Conservation (phyloP, 2,888 invertebrate genomes). For the Drosophila algonquin region DNA sequence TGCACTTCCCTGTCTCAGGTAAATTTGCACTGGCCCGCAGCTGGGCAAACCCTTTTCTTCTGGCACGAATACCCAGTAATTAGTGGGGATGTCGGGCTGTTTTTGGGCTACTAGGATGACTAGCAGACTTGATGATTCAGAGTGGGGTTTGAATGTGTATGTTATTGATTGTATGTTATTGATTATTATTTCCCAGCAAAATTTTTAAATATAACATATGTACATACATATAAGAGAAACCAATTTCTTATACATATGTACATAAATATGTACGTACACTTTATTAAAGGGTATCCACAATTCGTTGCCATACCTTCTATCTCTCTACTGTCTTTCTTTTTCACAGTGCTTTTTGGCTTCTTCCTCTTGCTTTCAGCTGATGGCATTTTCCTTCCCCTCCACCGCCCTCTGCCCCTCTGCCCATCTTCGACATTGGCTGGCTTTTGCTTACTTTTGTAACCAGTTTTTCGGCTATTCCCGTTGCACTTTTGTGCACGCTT, state of each 20-base stretch:
- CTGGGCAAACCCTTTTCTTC: constrained; percentile 46
- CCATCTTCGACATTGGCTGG: background rate
- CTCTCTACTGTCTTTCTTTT: background rate
- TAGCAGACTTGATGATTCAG: background rate
- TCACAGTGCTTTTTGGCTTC: constrained; percentile 26
- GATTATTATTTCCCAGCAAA: background rate
- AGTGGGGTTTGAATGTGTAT: background rate
- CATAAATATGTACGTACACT: background rate
- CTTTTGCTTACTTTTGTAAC: constrained; percentile 65
- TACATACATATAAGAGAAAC: too few relatives aligned
- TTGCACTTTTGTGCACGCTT: constrained; percentile 75
- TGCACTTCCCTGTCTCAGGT: constrained; percentile 55
- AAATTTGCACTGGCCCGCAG: constrained; percentile 65
- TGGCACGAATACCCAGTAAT: constrained; percentile 14
- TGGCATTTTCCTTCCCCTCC: constrained; percentile 16
- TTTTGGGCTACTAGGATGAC: background rate
- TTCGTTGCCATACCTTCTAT: background rate
- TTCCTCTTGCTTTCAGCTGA: constrained; percentile 24
- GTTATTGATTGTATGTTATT: too few relatives aligned
- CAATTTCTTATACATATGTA: background rate
- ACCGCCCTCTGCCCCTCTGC: background rate
- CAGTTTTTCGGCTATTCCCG: constrained; percentile 70
- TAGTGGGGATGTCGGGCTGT: background rate
- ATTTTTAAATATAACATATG: too few relatives aligned
- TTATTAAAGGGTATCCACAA: background rate